Percentiles rank a stretch among this genome's conserved stretches.
These are phyloP conservation scores for Bradypus variegatus DNA, from an alignment of 2,797 vertebrate genomes.

Conservation along the genomic window DNA sequence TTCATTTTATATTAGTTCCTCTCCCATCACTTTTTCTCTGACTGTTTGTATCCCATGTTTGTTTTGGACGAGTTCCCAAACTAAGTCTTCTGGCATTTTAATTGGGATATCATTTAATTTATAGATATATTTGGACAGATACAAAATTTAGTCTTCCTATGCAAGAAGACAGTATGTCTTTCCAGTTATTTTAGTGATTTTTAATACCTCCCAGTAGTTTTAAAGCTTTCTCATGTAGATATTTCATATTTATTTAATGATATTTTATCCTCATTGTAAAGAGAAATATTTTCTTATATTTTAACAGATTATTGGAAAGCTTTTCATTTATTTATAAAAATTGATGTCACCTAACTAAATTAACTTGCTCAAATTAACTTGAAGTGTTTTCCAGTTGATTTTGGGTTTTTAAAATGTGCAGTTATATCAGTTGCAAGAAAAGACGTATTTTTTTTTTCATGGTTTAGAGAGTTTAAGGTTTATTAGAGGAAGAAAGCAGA, in stretches of 20 bases:
- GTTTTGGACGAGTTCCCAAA: conserved; percentile 4
- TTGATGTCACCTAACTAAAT: neutral
- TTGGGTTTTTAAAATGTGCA: neutral
- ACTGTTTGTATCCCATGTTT: neutral
- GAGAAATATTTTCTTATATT: conserved; percentile 31
- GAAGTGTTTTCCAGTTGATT: neutral
- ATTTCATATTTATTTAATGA: conserved; percentile 24
- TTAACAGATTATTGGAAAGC: neutral
- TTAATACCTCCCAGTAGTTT: neutral
- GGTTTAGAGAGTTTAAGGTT: no score
- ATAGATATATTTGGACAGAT: neutral
- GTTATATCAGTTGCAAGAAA: conserved; percentile 9
- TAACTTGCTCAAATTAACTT: neutral
- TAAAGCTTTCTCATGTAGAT: neutral
- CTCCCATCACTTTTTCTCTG: neutral
- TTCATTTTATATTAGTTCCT: neutral
- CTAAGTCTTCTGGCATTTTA: neutral
- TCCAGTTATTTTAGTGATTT: neutral
- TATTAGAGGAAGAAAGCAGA: no score
- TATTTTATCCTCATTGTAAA: conserved; percentile 20
- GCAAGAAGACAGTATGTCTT: neutral
- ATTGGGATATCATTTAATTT: neutral
- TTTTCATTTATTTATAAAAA: neutral
- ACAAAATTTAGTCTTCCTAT: neutral
- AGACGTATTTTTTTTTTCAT: neutral